Conservation (phyloP, 2,888 invertebrate genomes). For the Serrognathus titanus region DNA sequence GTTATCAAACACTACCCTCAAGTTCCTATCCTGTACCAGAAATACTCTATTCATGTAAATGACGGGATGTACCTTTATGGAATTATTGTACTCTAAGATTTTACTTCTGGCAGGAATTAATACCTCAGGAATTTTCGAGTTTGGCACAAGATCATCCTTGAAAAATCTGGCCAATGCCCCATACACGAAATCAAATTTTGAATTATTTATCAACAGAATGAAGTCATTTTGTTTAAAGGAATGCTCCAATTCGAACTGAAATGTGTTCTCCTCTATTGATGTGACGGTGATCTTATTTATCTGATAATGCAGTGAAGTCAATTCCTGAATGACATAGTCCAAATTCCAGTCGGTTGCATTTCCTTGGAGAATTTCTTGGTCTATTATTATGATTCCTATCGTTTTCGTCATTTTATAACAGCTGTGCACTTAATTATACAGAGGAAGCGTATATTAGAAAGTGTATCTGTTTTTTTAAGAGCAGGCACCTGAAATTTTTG, state of each 20-base stretch:
- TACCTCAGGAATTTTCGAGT: slow-evolving; percentile 8
- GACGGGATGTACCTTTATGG: slow-evolving; percentile 14
- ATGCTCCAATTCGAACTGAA: slow-evolving; percentile 23
- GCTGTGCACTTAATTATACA: neutral
- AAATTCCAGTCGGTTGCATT: slow-evolving; percentile 9
- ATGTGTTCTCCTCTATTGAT: slow-evolving; percentile 10
- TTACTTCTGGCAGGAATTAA: slow-evolving; percentile 10
- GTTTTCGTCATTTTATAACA: slow-evolving; percentile 10
- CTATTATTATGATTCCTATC: slow-evolving; percentile 10
- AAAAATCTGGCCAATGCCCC: slow-evolving; percentile 29
- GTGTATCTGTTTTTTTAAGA: too few relatives aligned
- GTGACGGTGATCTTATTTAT: slow-evolving; percentile 23
- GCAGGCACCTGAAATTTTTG: too few relatives aligned
- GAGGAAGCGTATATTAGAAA: too few relatives aligned
- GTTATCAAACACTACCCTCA: slow-evolving; percentile 16
- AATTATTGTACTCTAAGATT: slow-evolving; percentile 19
- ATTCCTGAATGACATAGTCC: slow-evolving; percentile 12
- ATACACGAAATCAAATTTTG: slow-evolving; percentile 23
- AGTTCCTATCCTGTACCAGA: slow-evolving; percentile 10
- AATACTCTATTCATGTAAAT: slow-evolving; percentile 20
- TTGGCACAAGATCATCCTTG: slow-evolving; percentile 21
- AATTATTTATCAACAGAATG: slow-evolving; percentile 29
- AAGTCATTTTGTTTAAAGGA: slow-evolving; percentile 33
- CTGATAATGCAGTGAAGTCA: slow-evolving; percentile 19
- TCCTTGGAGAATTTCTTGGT: slow-evolving; percentile 8